Evolutionary conservation across 2,888 invertebrate genomes (phyloP).

Genomic region (Cremastinae sp.): DNA sequence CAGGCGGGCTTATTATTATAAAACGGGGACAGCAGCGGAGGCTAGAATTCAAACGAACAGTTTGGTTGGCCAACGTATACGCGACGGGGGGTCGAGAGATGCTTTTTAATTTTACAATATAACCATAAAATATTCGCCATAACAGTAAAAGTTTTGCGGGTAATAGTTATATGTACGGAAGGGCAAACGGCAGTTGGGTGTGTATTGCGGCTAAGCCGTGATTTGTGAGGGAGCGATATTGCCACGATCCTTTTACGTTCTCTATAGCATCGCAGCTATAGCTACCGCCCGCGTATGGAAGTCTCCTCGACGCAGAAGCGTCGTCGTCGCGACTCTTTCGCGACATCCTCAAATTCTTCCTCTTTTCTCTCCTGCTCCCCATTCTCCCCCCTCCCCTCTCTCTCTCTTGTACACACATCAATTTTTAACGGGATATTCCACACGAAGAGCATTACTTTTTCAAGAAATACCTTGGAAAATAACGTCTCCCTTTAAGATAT

Average conservation of each 20-base stretch:
- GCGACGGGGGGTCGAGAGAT: constrained; percentile 65
- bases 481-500: neutral
- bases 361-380: neutral
- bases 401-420: neutral
- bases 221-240: constrained; percentile 77
- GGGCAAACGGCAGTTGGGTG: constrained; percentile 33
- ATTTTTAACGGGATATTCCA: no score
- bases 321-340: constrained; percentile 26
- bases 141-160: constrained; percentile 76
- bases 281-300: constrained; percentile 13
- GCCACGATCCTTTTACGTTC: constrained; percentile 57
- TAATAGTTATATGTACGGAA: constrained; percentile 51
- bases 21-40: constrained; percentile 62
- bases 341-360: neutral
- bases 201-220: constrained; percentile 74
- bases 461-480: no score
- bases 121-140: constrained; percentile 78
- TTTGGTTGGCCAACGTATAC: constrained; percentile 58
- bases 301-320: constrained; percentile 17
- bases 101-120: constrained; percentile 79
- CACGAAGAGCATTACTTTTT: no score
- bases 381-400: neutral
- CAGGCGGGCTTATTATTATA: constrained; percentile 72
- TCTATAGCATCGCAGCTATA: constrained; percentile 38
- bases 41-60: constrained; percentile 61